Conservation (phyloP, 2,888 invertebrate genomes). For the Disparrhopalites patrizii region DNA sequence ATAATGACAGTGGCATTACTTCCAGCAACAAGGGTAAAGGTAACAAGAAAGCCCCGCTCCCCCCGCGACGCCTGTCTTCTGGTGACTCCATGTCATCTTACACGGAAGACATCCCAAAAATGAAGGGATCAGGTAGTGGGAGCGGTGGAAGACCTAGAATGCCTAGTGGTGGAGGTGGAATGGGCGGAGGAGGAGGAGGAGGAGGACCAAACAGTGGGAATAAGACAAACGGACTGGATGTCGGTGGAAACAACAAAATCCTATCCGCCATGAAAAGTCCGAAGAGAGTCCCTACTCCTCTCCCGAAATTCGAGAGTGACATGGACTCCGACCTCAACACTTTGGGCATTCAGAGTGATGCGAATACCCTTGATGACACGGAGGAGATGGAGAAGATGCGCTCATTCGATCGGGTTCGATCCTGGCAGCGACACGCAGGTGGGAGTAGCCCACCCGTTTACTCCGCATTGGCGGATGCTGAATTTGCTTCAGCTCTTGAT, state of each 20-base stretch:
- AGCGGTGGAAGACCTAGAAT: not conserved
- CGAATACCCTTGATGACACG: conserved; percentile 10
- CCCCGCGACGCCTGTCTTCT: not conserved
- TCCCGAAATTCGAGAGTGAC: conserved; percentile 17
- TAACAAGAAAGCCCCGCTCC: no score
- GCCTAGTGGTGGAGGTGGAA: conserved; percentile 1
- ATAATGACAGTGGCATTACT: no score
- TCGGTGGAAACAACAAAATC: not conserved
- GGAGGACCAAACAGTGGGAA: not conserved
- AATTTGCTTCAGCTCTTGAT: conserved; percentile 28
- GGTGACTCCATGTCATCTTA: conserved; percentile 7
- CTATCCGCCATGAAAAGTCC: not conserved
- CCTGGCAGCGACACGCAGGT: conserved; percentile 17
- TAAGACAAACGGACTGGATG: no score
- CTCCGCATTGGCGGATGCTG: conserved; percentile 28
- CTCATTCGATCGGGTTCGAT: conserved; percentile 22
- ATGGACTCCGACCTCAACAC: conserved; percentile 15
- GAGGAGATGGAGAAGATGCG: conserved; percentile 25
- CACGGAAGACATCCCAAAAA: not conserved
- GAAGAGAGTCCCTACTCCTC: conserved; percentile 12
- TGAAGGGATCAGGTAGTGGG: not conserved
- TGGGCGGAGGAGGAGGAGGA: not conserved
- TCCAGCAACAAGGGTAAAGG: no score
- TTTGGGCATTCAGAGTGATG: conserved; percentile 4
- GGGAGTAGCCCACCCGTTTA: conserved; percentile 10